phyloP scores from a whole-genome alignment of 2,797 vertebrate species.

The Halcyon smyrnensis region DNA sequence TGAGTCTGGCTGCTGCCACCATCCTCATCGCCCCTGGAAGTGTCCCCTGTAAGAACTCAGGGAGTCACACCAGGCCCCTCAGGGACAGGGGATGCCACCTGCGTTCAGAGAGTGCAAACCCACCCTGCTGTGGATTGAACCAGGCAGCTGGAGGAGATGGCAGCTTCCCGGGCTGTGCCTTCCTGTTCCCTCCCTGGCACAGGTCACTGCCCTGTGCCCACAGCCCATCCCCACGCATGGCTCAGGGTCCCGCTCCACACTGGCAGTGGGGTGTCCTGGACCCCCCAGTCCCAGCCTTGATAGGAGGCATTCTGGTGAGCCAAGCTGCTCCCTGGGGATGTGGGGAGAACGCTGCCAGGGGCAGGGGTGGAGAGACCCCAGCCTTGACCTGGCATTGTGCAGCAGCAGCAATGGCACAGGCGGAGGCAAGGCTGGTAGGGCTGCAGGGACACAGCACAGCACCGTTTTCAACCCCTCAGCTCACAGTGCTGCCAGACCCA shows the following conservation, averaged over 20 bases:
- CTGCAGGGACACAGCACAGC: background rate
- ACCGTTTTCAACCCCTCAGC: fast-evolving
- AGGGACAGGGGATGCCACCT: background rate
- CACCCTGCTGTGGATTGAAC: fast-evolving
- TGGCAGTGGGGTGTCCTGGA: fast-evolving
- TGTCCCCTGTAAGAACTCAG: background rate
- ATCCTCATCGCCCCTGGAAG: background rate
- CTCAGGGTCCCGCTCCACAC: background rate
- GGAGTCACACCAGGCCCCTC: background rate
- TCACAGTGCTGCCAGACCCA: background rate
- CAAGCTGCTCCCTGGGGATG: background rate
- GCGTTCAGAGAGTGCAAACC: background rate
- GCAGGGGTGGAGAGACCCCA: fast-evolving
- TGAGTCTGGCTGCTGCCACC: background rate
- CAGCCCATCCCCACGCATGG: fast-evolving
- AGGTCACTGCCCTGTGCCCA: fast-evolving
- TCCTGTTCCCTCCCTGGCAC: background rate
- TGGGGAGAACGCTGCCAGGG: fast-evolving
- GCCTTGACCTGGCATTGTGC: fast-evolving
- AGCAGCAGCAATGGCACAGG: background rate
- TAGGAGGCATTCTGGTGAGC: background rate
- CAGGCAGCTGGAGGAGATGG: background rate
- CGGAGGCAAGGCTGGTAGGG: fast-evolving
- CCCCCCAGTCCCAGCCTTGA: fast-evolving
- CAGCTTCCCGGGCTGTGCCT: background rate